A percentile compares a stretch with the other conserved stretches of the same genome.
These are phyloP conservation scores for Psammodynastes pulverulentus DNA, from an alignment of 2,113 vertebrate species.

Conservation along the genomic window DNA sequence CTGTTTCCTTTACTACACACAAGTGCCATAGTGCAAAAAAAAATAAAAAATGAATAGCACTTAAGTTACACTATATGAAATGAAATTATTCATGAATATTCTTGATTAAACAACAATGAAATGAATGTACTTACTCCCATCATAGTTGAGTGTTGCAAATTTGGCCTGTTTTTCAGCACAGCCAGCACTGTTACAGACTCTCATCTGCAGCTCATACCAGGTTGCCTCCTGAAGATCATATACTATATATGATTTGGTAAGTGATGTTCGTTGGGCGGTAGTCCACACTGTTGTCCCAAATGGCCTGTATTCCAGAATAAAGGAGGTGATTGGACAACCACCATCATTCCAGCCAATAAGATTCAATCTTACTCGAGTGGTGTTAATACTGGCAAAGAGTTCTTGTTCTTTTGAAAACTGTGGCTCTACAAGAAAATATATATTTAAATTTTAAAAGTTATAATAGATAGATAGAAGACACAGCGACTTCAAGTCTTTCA, in stretches of 20 bases:
- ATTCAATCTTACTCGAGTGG: conserved; percentile 86
- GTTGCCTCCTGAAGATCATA: conserved; percentile 94
- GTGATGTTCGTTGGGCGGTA: conserved; percentile 88
- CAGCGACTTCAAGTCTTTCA: neutral
- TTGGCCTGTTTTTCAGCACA: conserved; percentile 91
- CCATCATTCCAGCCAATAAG: conserved; percentile 97
- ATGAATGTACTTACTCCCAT: conserved; percentile 86
- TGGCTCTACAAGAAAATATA: conserved; percentile 75
- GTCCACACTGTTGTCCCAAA: conserved; percentile 91
- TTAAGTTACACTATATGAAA: conserved; percentile 27
- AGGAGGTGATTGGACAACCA: conserved; percentile 95
- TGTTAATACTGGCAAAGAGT: conserved; percentile 94
- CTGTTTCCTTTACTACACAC: conserved; percentile 33
- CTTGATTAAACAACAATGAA: neutral
- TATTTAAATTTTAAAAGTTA: conserved; percentile 12
- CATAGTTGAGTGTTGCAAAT: conserved; percentile 91
- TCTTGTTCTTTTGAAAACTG: conserved; percentile 99
- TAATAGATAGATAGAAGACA: neutral
- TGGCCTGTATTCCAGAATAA: conserved; percentile 91
- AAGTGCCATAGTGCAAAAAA: conserved; percentile 9
- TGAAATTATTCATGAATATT: conserved; percentile 8
- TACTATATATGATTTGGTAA: conserved; percentile 92
- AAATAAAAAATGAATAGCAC: conserved; percentile 27
- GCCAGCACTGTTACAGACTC: conserved; percentile 95
- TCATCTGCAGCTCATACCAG: conserved; percentile 97